These are phyloP conservation scores for Drosophila lacertosa DNA, from an alignment of 1,140 invertebrate species.

Conservation along the genomic window DNA sequence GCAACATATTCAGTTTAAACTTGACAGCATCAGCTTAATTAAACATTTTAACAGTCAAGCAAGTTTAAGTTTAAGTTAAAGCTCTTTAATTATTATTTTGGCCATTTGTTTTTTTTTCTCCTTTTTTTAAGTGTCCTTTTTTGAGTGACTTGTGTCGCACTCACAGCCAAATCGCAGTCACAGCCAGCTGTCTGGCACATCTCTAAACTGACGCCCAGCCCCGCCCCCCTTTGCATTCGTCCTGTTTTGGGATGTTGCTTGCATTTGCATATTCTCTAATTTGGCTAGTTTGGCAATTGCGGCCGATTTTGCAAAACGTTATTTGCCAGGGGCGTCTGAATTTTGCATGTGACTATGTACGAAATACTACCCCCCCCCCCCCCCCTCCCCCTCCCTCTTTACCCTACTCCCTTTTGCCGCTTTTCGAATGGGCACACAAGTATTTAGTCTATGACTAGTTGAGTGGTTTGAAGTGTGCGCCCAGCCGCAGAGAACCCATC, in stretches of 20 bases:
- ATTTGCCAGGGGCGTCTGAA: slow-evolving; percentile 61
- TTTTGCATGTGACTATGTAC: slow-evolving; percentile 3
- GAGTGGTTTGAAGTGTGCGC: slow-evolving; percentile 68
- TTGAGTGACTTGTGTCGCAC: slow-evolving; percentile 13
- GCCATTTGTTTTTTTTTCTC: too few relatives aligned
- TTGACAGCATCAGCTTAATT: too few relatives aligned
- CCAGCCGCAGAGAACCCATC: slow-evolving; percentile 11
- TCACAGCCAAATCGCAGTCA: slow-evolving; percentile 4
- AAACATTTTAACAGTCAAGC: too few relatives aligned
- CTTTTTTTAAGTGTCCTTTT: slow-evolving; percentile 1
- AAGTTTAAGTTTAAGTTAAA: too few relatives aligned
- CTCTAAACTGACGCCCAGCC: slow-evolving; percentile 4
- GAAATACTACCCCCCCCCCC: too few relatives aligned
- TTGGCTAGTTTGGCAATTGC: slow-evolving; percentile 81
- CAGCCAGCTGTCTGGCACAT: slow-evolving; percentile 9
- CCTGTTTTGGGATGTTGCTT: slow-evolving; percentile 60
- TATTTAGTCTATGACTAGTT: slow-evolving; percentile 77
- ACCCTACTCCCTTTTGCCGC: too few relatives aligned
- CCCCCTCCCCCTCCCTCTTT: not conserved
- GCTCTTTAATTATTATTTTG: too few relatives aligned
- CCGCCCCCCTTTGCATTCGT: not conserved
- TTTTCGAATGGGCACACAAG: slow-evolving; percentile 56
- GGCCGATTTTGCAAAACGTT: slow-evolving; percentile 81
- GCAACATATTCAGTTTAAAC: too few relatives aligned
- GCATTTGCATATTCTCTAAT: slow-evolving; percentile 80